These are phyloP conservation scores for Gobius niger DNA, from an alignment of 2,113 vertebrate species.

Conservation along the genomic window DNA sequence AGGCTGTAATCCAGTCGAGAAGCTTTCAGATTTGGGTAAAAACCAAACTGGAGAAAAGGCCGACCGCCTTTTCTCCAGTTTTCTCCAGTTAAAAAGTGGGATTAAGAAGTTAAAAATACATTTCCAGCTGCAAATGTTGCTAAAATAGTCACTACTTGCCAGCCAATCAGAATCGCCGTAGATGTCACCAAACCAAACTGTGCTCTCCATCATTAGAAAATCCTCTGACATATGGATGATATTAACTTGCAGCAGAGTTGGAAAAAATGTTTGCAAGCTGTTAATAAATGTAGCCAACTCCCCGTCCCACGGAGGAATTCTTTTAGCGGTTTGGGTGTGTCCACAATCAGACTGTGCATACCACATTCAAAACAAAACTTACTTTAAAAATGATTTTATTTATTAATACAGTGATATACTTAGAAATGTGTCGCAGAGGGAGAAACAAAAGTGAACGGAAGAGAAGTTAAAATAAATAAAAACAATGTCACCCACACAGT, in stretches of 20 bases:
- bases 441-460: constrained; percentile 46
- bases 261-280: neutral
- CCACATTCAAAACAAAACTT: constrained; percentile 40
- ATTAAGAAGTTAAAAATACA: too few species aligned
- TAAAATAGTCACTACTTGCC: too few species aligned
- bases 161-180: too few species aligned
- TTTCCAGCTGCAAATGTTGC: too few species aligned
- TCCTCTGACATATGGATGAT: constrained; percentile 8
- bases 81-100: too few species aligned
- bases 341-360: neutral
- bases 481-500: constrained; percentile 86
- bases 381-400: constrained; percentile 99
- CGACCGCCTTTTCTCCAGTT: too few species aligned
- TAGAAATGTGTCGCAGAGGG: constrained; percentile 90
- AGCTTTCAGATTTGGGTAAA: too few species aligned
- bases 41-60: too few species aligned
- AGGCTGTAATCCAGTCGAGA: too few species aligned
- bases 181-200: too few species aligned
- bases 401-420: constrained; percentile 90
- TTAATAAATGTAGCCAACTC: neutral
- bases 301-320: constrained; percentile 10
- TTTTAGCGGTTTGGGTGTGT: neutral
- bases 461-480: constrained; percentile 79
- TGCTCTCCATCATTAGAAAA: neutral
- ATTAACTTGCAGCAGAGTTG: constrained; percentile 9